These are phyloP conservation scores for Notarius quadriscutis DNA, from an alignment of 2,113 vertebrate species.

Conservation along the genomic window DNA sequence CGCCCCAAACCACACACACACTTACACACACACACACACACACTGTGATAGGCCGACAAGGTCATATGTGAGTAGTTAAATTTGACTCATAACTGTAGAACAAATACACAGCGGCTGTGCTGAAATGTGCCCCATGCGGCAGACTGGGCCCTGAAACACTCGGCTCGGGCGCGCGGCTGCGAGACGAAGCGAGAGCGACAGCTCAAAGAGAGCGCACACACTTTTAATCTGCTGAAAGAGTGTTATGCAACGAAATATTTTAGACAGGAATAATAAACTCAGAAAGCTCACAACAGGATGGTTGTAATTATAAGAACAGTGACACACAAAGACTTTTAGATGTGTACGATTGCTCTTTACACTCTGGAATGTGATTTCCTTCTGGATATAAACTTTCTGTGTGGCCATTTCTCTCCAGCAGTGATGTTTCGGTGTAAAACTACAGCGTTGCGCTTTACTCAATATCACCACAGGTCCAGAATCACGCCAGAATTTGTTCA, in stretches of 20 bases:
- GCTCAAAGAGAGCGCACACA: conserved; percentile 37
- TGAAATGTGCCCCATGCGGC: conserved; percentile 45
- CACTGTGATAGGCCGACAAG: conserved; percentile 36
- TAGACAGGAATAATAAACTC: conserved; percentile 44
- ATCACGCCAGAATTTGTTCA: neutral
- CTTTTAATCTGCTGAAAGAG: conserved; percentile 43
- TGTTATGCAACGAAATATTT: conserved; percentile 44
- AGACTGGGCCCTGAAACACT: neutral
- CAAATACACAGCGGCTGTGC: conserved; percentile 53
- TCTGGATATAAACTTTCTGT: neutral
- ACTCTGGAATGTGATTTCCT: conserved; percentile 26
- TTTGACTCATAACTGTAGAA: conserved; percentile 55
- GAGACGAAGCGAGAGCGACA: conserved; percentile 7
- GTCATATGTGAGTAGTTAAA: conserved; percentile 56
- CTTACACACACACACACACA: neutral
- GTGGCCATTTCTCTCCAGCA: neutral
- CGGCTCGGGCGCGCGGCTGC: neutral
- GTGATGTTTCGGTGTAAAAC: neutral
- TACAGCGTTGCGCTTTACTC: neutral
- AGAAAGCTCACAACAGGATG: conserved; percentile 13
- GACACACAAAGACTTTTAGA: conserved; percentile 28
- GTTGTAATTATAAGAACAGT: conserved; percentile 41
- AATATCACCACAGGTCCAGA: neutral
- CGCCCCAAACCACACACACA: conserved; percentile 16
- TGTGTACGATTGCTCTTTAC: conserved; percentile 18